Evolutionary conservation across 2,797 vertebrate genomes (phyloP), one percentile per base, ranked within the genome.

Genomic region (Iguana delicatissima): DNA sequence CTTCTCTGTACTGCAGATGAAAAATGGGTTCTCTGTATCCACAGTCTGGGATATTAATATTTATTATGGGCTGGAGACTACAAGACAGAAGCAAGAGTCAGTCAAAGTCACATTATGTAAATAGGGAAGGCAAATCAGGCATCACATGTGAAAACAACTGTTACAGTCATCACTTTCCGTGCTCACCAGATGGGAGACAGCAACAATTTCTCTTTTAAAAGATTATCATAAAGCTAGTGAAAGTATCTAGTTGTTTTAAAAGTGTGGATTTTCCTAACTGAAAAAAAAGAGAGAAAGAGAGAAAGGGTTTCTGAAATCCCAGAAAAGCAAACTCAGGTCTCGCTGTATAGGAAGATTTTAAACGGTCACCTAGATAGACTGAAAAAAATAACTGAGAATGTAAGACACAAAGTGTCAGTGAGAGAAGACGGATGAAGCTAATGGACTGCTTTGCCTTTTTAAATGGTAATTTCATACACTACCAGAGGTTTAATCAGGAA

Each of bases 371-470:
- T 69, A 67, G 32, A 55, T 35, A 55, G 74, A 77, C 29, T 84
- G 72, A 77, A 79, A 79, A 85, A 52, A 22, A 42, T 32, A 55
- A 64, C 26, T 64, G 20, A 52, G 16, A 79, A 79, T 42, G 59
- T 55, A 84, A 82, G 46, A 6, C 24, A 38, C 59, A 89, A 79
- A 77, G 74, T 84, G 82, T 84, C 82, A 89, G 73, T 29, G 42
- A 84, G 88, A 38, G 77, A 79, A 84, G 22, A 79, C 14, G 57
- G 42, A 14, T 79, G 50, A 13, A 32, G 82, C 59, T 84, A 85
- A 84, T 69, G 59, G 82, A 46, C 82, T 79, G 73, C 59, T 85
- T 89, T 89, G 88, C 82, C 79, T 89, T 85, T 89, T 79, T 79
- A 84, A 85, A 52, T 50, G 67, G 50, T 38, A 85, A 89, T 79